These are phyloP conservation scores for Macrobrachium nipponense DNA, from an alignment of 1,140 invertebrate species.

Conservation along the genomic window DNA sequence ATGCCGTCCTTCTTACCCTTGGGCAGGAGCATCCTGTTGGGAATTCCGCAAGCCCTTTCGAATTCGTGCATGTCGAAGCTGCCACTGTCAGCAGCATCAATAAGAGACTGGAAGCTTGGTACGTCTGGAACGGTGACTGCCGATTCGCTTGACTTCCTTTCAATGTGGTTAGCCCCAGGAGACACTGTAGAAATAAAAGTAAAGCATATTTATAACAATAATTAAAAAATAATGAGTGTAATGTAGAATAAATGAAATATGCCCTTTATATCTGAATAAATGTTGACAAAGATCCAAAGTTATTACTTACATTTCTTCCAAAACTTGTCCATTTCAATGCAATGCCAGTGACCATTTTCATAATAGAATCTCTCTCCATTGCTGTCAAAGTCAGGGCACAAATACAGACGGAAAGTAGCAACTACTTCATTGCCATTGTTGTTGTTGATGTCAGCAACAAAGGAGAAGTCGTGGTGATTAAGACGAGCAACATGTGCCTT, in stretches of 20 bases:
- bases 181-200: too few relatives aligned
- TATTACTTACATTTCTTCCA: too few relatives aligned
- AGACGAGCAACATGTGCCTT: too few relatives aligned
- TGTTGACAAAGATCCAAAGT: too few relatives aligned
- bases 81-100: background rate
- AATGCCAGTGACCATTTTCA: too few relatives aligned
- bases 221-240: too few relatives aligned
- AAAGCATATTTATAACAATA: too few relatives aligned
- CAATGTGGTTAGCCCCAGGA: conserved; percentile 70
- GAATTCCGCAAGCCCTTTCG: background rate
- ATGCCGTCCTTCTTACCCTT: background rate
- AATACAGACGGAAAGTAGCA: conserved; percentile 75
- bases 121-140: background rate
- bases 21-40: background rate
- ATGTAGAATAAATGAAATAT: too few relatives aligned
- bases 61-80: background rate
- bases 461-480: background rate
- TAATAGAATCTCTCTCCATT: conserved; percentile 67
- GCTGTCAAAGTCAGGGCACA: conserved; percentile 77
- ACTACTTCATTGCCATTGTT: conserved; percentile 66
- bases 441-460: conserved; percentile 7
- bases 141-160: conserved; percentile 73
- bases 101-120: conserved; percentile 1
- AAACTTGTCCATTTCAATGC: too few relatives aligned
- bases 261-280: too few relatives aligned